Base-by-base conservation (phyloP, 2,888 invertebrate species). In the Antheraea assamensis region DNA sequence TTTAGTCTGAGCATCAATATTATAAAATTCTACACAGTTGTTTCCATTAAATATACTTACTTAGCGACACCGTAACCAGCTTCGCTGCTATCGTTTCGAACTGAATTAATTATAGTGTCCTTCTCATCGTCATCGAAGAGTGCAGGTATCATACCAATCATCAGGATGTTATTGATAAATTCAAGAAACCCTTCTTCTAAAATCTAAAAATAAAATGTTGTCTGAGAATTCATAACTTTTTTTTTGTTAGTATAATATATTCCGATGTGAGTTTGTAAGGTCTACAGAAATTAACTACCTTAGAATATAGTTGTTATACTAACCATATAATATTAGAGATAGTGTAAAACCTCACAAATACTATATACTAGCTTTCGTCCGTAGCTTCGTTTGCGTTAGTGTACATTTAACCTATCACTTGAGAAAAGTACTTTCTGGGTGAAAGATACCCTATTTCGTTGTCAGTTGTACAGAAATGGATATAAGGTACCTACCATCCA, bases 61-160 rank as follows among this genome's bases (percentile, higher is more conserved):
- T 97, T 97, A 35, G 96, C 96, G 1, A 97, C 93, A 0, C 97
- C 96, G 78, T 94, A 96, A 0, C 98, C 98, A 3, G 96, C 97
- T 61, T 96, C 96, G 49, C 93, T 92, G 58, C 98, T 97, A 77
- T 95, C 96, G 75, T 95, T 95, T 76, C 98, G 95, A 70, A 97
- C 96, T 7, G 95, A 85, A 77, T 96, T 96, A 72, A 98, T 95
- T 77, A 98, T 97, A 42, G 93, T 95, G 78, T 98, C 98, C 82
- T 98, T 98, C 79, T 99, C 98, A 71, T 98, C 98, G 76, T 98
- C 98, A 5, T 96, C 95, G 83, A 98, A 99, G 61, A 99, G 90
- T 0, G 98, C 97, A 0, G 98, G 98, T 3, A 98, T 97, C 90
- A 97, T 97, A 0, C 98, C 98, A 73, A 97, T 97, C 89, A 98